Conservation (phyloP, 1,140 invertebrate genomes). For the Paramacrobiotus metropolitanus region DNA sequence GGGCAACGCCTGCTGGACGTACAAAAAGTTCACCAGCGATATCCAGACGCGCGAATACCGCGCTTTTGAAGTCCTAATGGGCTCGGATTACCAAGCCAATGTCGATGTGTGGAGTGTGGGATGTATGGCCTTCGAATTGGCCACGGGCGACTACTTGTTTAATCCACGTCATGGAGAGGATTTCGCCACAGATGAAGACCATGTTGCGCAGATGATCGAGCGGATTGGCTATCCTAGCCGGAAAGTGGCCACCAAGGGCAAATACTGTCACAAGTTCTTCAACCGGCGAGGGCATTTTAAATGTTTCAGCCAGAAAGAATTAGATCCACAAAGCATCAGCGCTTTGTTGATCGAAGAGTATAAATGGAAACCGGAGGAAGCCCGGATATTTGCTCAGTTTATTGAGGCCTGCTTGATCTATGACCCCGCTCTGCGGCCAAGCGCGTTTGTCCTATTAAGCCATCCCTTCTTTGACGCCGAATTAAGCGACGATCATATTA, state of each 20-base stretch:
- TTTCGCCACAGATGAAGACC: constrained; percentile 74
- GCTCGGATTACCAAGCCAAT: constrained; percentile 3
- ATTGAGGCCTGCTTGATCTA: constrained; percentile 35
- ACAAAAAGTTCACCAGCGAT: constrained; percentile 7
- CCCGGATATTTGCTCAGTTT: constrained; percentile 69
- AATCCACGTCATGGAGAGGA: constrained; percentile 23
- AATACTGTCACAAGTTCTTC: constrained; percentile 77
- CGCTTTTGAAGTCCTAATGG: constrained; percentile 5
- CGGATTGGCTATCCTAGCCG: constrained; percentile 80
- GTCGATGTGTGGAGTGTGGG: constrained; percentile 6
- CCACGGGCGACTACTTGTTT: constrained; percentile 7
- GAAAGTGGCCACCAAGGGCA: constrained; percentile 61
- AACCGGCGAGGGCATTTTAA: constrained; percentile 31
- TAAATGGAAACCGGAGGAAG: constrained; percentile 60
- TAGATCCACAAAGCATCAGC: constrained; percentile 77
- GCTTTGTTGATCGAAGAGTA: constrained; percentile 84
- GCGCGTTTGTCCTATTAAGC: background rate
- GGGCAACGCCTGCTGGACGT: constrained; percentile 7
- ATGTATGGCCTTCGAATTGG: constrained; percentile 7
- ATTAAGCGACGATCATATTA: background rate
- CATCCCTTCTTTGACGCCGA: background rate
- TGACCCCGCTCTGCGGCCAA: background rate
- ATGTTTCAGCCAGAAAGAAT: constrained; percentile 61
- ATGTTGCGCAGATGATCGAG: constrained; percentile 94
- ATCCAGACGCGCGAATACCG: constrained; percentile 9